Evolutionary conservation across 2,113 vertebrate genomes (phyloP).

Genomic region (human): DNA sequence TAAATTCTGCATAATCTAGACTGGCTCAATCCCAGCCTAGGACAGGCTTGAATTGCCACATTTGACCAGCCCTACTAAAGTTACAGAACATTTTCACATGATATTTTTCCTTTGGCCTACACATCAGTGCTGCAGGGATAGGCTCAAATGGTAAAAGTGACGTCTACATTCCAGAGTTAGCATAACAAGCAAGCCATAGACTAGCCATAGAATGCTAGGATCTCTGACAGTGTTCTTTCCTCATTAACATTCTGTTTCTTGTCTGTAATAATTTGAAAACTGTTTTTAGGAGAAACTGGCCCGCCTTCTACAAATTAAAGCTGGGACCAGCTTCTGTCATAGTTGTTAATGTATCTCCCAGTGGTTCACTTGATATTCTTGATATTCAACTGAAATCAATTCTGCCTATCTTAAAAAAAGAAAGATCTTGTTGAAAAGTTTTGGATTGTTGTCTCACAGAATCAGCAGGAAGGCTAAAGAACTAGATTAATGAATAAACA

Average conservation of each 20-base stretch:
- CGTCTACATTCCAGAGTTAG: not conserved
- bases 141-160: not conserved
- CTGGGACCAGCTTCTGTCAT: not conserved
- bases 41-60: not conserved
- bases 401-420: not conserved
- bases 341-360: not conserved
- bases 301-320: not conserved
- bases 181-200: not conserved
- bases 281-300: not conserved
- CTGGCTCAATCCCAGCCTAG: not conserved
- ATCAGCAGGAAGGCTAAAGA: not conserved
- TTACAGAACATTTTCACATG: conserved; percentile 27
- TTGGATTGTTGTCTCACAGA: conserved; percentile 1
- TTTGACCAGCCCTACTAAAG: not conserved
- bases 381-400: not conserved
- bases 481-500: conserved; percentile 35
- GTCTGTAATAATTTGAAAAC: not conserved
- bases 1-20: not conserved
- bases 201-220: not conserved
- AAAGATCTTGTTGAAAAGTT: not conserved
- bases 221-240: not conserved
- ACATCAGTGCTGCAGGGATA: not conserved
- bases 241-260: not conserved
- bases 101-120: conserved; percentile 16
- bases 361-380: not conserved